Evolutionary conservation across 2,113 vertebrate genomes (phyloP), one percentile per base, ranked within the genome.

Genomic region (Aspiorhynchus laticeps): DNA sequence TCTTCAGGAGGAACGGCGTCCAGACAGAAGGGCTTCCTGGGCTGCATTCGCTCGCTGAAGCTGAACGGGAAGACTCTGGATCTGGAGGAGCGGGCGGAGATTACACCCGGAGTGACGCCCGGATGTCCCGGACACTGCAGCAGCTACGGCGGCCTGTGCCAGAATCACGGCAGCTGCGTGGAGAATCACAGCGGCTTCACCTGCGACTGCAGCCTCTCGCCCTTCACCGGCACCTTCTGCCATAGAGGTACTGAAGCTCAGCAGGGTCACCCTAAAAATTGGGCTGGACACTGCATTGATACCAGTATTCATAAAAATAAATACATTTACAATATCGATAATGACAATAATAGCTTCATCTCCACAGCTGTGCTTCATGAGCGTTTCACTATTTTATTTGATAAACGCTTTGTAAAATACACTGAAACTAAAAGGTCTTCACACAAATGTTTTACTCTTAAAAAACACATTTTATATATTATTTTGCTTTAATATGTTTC

Each of bases 51-150:
- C 26, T 96, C 97, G 0, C 94, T 99, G 85, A 96, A 95, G 73
- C 92, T 99, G 90, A 99, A 98, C 26, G 98, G 98, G 2, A 80
- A 94, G 87, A 93, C 96, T 1, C 91, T 99, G 92, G 96, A 98
- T 88, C 94, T 99, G 88, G 97, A 98, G 91, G 95, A 96, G 65
- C 93, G 97, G 90, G 97, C 98, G 12, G 95, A 91, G 87, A 95
- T 99, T 91, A 99, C 98, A 0, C 97, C 97, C 0, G 97, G 96
- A 2, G 97, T 98, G 14, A 95, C 95, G 89, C 95, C 98, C 0
- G 97, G 98, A 0, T 99, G 98, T 75, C 93, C 95, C 14, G 98
- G 98, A 8, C 97, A 99, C 87, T 99, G 98, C 91, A 97, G 96
- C 93, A 99, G 96, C 91, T 99, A 99, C 1, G 96, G 97, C 36